phyloP scores from a whole-genome alignment of 1,140 invertebrate species.

The Lordiphosa mommai region DNA sequence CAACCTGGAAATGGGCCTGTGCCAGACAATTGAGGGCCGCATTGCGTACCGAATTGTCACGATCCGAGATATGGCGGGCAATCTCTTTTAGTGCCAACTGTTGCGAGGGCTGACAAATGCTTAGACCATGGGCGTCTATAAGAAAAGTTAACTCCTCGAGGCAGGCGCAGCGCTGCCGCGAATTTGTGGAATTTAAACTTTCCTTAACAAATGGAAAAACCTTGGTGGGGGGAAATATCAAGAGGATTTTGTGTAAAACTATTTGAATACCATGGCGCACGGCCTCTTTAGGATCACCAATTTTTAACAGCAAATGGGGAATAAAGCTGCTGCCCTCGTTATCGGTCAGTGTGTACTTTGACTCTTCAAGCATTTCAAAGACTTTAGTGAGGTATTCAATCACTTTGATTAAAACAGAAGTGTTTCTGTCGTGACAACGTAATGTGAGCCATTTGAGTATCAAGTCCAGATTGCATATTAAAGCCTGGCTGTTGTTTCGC shows the following conservation, averaged over 20 bases:
- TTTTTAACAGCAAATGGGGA: too few relatives aligned
- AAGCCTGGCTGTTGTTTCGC: conserved; percentile 86
- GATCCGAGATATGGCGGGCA: conserved; percentile 92
- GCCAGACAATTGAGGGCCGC: conserved; percentile 97
- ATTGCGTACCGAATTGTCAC: conserved; percentile 97
- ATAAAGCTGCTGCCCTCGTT: too few relatives aligned
- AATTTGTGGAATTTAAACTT: conserved; percentile 97
- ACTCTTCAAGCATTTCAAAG: conserved; percentile 89
- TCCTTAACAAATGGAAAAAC: too few relatives aligned
- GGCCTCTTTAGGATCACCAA: too few relatives aligned
- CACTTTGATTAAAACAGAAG: conserved; percentile 95
- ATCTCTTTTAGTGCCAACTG: too few relatives aligned
- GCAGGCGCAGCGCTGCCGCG: conserved; percentile 89
- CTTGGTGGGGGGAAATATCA: too few relatives aligned
- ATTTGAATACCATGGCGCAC: conserved; percentile 87
- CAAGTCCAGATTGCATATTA: conserved; percentile 95
- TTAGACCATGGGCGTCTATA: too few relatives aligned
- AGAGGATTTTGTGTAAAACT: conserved; percentile 80
- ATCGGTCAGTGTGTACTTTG: conserved; percentile 81
- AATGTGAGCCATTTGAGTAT: conserved; percentile 98
- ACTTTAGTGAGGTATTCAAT: conserved; percentile 93
- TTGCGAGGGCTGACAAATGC: too few relatives aligned
- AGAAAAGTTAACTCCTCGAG: too few relatives aligned
- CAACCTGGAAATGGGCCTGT: conserved; percentile 93
- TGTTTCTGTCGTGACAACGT: conserved; percentile 98